These are phyloP conservation scores for Augiades crinisus DNA, from an alignment of 2,888 invertebrate species.

Conservation along the genomic window DNA sequence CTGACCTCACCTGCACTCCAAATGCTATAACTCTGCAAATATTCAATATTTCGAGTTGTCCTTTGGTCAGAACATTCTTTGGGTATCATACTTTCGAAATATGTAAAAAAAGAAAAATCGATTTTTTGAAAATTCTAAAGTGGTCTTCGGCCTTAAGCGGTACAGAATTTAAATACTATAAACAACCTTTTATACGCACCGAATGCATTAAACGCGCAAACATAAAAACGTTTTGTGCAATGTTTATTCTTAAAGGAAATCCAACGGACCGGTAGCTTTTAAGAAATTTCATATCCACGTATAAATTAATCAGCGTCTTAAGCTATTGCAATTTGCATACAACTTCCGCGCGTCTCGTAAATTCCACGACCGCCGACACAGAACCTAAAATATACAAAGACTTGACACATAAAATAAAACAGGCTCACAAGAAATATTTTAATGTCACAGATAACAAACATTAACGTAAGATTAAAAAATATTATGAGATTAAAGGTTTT, in stretches of 20 bases:
- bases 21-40: too few relatives aligned
- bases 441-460: conserved; percentile 20
- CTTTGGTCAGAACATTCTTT: too few relatives aligned
- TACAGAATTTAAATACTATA: neutral
- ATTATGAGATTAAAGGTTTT: conserved; percentile 19
- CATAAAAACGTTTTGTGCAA: neutral
- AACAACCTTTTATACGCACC: conserved; percentile 6
- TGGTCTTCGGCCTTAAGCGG: too few relatives aligned
- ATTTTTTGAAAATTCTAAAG: too few relatives aligned
- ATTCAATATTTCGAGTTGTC: too few relatives aligned
- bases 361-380: conserved; percentile 11
- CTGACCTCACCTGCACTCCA: too few relatives aligned
- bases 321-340: conserved; percentile 17
- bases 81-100: too few relatives aligned
- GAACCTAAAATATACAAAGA: conserved; percentile 11
- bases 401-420: conserved; percentile 15
- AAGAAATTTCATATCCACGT: conserved; percentile 10
- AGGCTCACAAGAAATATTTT: conserved; percentile 13
- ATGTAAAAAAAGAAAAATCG: too few relatives aligned
- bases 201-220: conserved; percentile 4
- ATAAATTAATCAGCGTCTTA: conserved; percentile 14
- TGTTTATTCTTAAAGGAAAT: conserved; percentile 6
- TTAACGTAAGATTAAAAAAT: conserved; percentile 13
- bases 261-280: neutral
- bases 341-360: conserved; percentile 14